Conservation (phyloP, 2,797 vertebrate species). For the Rhincodon typus region DNA sequence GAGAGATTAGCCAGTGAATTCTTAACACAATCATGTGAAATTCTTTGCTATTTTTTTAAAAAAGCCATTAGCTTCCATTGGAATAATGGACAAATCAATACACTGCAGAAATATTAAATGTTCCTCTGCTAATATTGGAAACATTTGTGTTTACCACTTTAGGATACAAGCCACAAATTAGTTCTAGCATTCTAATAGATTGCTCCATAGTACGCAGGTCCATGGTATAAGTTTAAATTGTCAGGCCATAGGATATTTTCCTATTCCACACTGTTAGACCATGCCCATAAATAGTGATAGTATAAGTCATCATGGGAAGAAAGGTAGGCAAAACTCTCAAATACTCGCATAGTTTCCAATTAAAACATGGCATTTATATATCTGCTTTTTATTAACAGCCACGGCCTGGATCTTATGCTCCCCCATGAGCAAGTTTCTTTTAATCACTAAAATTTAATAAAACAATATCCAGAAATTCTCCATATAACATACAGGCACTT, state of each 20-base stretch:
- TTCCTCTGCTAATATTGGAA: background rate
- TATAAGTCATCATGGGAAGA: too few species aligned
- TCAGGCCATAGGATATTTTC: background rate
- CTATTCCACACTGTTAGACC: background rate
- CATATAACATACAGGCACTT: constrained; percentile 7
- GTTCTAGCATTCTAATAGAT: background rate
- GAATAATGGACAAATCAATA: background rate
- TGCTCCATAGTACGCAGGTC: background rate
- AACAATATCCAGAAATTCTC: background rate
- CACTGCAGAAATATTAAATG: background rate
- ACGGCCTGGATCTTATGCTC: background rate
- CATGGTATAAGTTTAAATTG: background rate
- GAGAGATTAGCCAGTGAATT: background rate
- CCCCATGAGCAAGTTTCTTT: background rate
- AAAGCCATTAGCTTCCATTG: background rate
- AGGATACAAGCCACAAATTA: background rate
- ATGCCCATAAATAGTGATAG: background rate
- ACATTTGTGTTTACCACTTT: background rate
- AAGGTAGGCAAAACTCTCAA: background rate
- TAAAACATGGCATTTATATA: background rate
- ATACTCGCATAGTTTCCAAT: background rate
- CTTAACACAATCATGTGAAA: background rate
- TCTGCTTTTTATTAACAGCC: background rate
- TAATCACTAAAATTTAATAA: background rate
- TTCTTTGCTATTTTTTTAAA: background rate